Base-by-base conservation (phyloP, 2,797 vertebrate genomes). In the Epinephelus awoara region DNA sequence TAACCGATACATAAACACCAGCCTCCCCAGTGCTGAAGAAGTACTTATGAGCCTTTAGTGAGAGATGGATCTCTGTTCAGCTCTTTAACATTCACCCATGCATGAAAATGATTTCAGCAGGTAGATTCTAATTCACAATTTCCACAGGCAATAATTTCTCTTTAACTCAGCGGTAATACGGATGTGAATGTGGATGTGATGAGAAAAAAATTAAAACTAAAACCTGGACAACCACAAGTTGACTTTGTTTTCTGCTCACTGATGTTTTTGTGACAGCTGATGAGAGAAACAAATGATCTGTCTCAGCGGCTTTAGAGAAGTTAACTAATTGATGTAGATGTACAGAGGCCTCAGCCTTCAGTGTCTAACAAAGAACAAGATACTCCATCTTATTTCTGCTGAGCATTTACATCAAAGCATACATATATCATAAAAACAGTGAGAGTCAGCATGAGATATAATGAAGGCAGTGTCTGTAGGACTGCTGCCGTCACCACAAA, bases 101-200 rank as follows among this genome's bases (percentile, higher is more conserved):
- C 75, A 66, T 78, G 38, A 55, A 73, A 76, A 50, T 67, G 3
- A 63, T 80, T 57, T 67, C 13, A 75, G 66, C 52, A 57, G 54
- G 34, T 51, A 73, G 73, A 67, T 54, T 66, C 69, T n/a, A 46
- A 67, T 63, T 77, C 59, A 75, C 21, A 62, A 3, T 54, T 72
- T 72, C 23, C 51, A 38, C 38, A 65, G 62, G 56, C 23, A 1
- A 25, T 47, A 2, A 57, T 52, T 14, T 62, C 10, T 27, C 34
- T 23, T 29, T n/a, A 14, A 65, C 38, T 67, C 29, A 54, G 12
- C 51, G 25, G 40, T 58, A 17, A 49, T 34, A 2, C 58, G 44
- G 25, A 29, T 19, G 18, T 64, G 27, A 80, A 47, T 72, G 40
- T n/a, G n/a, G n/a, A n/a, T n/a, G 77, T 46, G 44, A 58, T 47